phyloP scores from a whole-genome alignment of 2,113 vertebrate genomes.

The Noturus placidus region DNA sequence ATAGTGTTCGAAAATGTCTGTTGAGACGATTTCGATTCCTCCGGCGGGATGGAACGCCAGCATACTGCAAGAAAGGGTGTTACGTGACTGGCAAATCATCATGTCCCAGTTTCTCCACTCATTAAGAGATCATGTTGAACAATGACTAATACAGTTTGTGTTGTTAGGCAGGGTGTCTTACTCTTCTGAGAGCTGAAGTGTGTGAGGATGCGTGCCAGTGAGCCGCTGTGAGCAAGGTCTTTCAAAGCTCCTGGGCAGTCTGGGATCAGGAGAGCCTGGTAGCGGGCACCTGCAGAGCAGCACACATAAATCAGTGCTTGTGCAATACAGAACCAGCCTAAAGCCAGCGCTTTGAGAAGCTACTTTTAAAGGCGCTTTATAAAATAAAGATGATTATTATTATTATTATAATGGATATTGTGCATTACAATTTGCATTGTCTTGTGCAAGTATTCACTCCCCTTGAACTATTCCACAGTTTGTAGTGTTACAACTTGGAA shows the following conservation, averaged over 20 bases:
- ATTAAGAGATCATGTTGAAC: neutral
- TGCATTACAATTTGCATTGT: neutral
- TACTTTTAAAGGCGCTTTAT: no score
- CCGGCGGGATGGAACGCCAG: no score
- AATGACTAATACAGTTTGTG: neutral
- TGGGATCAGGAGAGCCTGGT: slow-evolving; percentile 89
- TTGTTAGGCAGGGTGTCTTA: slow-evolving; percentile 64
- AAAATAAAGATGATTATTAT: no score
- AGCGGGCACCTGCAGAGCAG: slow-evolving; percentile 80
- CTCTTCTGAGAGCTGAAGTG: slow-evolving; percentile 90
- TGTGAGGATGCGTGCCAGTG: slow-evolving; percentile 88
- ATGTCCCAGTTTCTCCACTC: neutral
- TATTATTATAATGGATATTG: no score
- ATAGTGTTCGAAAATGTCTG: no score
- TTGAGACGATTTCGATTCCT: no score
- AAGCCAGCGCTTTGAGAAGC: no score
- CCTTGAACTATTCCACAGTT: neutral
- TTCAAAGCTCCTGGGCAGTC: slow-evolving; percentile 87
- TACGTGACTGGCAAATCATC: neutral
- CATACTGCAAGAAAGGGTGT: neutral
- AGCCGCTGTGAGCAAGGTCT: slow-evolving; percentile 92
- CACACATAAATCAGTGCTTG: neutral
- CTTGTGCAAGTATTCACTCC: neutral
- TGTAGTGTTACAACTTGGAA: neutral
- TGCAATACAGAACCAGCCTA: neutral